Conservation (phyloP, 2,113 vertebrate genomes). For the Amblyopsis rosae region DNA sequence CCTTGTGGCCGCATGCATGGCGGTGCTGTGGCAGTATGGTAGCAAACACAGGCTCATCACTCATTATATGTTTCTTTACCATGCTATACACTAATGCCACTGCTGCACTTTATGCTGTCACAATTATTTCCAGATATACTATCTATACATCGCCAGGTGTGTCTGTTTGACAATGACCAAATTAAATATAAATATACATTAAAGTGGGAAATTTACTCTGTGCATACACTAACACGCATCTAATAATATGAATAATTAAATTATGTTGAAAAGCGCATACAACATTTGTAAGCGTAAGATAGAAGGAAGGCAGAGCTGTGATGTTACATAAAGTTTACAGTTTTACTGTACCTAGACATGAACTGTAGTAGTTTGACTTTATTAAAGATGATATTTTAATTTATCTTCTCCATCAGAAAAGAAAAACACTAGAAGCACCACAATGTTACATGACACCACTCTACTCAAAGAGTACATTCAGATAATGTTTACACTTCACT, state of each 20-base stretch:
- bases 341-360: background rate
- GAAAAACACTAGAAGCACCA: slow-evolving; percentile 11
- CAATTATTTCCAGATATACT: slow-evolving; percentile 1
- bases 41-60: slow-evolving; percentile 15
- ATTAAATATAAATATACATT: background rate
- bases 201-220: too few species aligned
- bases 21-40: slow-evolving; percentile 9
- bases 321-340: background rate
- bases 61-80: slow-evolving; percentile 15
- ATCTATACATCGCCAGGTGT: background rate
- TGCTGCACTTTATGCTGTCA: background rate
- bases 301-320: background rate
- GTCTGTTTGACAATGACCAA: background rate
- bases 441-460: slow-evolving; percentile 40
- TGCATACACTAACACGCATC: too few species aligned
- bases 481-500: slow-evolving; percentile 42
- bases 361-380: slow-evolving; percentile 4
- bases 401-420: background rate
- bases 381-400: slow-evolving; percentile 5
- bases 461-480: slow-evolving; percentile 1
- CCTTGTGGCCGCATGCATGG: slow-evolving; percentile 33
- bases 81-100: slow-evolving; percentile 2
- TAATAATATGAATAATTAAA: background rate
- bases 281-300: background rate
- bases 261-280: background rate